Evolutionary conservation across 2,113 vertebrate genomes (phyloP), one percentile per base, ranked within the genome.

Genomic region (Toxotes jaculatrix): DNA sequence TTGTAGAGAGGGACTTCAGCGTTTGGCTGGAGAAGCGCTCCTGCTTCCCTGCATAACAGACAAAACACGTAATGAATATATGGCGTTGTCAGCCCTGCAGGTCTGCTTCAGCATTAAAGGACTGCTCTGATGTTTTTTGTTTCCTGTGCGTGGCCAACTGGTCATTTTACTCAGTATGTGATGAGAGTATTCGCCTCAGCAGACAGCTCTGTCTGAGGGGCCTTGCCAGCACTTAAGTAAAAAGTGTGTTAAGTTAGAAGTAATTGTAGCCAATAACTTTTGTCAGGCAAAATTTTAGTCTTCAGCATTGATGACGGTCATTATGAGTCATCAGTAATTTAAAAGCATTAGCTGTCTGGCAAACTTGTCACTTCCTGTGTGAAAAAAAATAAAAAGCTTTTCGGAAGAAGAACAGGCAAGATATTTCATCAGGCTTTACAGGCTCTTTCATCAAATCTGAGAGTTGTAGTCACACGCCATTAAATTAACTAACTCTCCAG

Each of bases 21-120:
- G 98, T 94, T 97, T 97, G 40, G 96, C 93, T 71, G 98, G 97
- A 57, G 98, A 99, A 76, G 97, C 95, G n/a, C 97, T 97, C 88
- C 97, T 96, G 94, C 96, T 94, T 92, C 97, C 97, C 98, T 99
- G 93, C 2, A 51, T 57, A 62, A 94, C 85, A 92, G 70, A 88
- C 2, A 66, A 85, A 42, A 64, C 79, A 61, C 5, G 76, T n/a
- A 12, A 23, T 89, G 49, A 85, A 19, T 36, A 16, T 19, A 31
- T 6, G 17, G 21, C 42, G 7, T 1, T 32, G 14, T 14, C 16
- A 17, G 21, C 11, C 23, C 14, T 11, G 40, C 69, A 23, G 1
- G 19, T 53, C 47, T 1, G n/a, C 7, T 38, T 57, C n/a, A 21
- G 38, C 59, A 49, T 16, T 38, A 21, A 69, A 70, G 34, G 32